phyloP scores from a whole-genome alignment of 1,140 invertebrate species.

The Drosophila setifemur region DNA sequence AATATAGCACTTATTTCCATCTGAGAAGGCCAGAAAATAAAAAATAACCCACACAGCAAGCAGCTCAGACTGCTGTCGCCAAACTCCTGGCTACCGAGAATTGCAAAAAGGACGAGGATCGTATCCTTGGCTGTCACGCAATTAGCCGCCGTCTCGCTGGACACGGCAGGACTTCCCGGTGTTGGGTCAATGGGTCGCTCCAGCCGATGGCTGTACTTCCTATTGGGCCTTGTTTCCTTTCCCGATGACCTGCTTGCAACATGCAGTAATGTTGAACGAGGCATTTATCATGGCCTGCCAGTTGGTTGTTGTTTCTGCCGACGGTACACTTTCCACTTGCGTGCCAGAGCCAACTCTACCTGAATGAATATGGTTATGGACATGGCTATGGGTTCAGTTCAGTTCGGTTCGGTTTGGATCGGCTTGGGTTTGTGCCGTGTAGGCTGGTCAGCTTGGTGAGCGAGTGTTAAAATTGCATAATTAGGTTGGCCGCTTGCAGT shows the following conservation, averaged over 20 bases:
- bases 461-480: conserved; percentile 76
- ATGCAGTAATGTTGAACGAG: conserved; percentile 7
- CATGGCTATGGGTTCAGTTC: conserved; percentile 1
- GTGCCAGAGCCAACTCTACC: conserved; percentile 54
- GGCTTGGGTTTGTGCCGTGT: conserved; percentile 32
- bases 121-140: conserved; percentile 49
- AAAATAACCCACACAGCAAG: conserved; percentile 58
- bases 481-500: conserved; percentile 50
- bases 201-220: conserved; percentile 32
- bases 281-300: conserved; percentile 56
- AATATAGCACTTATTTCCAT: neutral
- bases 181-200: conserved; percentile 42
- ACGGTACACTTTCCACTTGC: conserved; percentile 57
- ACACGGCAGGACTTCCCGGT: conserved; percentile 65
- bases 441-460: conserved; percentile 40
- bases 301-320: conserved; percentile 54
- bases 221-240: conserved; percentile 51
- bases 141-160: conserved; percentile 55
- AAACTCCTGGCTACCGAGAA: conserved; percentile 41
- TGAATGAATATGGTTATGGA: conserved; percentile 52
- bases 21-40: neutral
- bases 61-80: conserved; percentile 60
- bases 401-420: neutral
- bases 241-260: conserved; percentile 57
- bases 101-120: conserved; percentile 19